Evolutionary conservation across 1,140 invertebrate species (phyloP), one percentile per base, ranked within the genome.

Genomic region (Diachasma alloeum): DNA sequence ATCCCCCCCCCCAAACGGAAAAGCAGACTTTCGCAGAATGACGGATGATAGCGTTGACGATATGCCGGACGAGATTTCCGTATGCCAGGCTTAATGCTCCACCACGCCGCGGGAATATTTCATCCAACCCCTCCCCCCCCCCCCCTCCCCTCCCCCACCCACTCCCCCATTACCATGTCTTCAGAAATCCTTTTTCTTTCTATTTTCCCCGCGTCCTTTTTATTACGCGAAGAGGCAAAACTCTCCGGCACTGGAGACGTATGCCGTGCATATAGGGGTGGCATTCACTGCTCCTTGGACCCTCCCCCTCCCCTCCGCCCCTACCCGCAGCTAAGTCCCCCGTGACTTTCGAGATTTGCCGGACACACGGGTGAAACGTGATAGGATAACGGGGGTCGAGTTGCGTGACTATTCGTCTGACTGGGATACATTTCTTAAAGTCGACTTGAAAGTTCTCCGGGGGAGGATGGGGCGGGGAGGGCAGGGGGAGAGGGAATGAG

Each of bases 311-410:
- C n/a, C n/a, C n/a, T n/a, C n/a, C n/a, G n/a, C n/a, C n/a, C n/a
- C n/a, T n/a, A n/a, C n/a, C 0, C 48, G 15, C 10, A 2, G 10
- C 44, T n/a, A 11, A 11, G 44, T 19, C 48, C 9, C n/a, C 70
- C 71, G 39, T 46, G 71, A 53, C 68, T 78, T 66, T 53, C 68
- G 80, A 81, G 79, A 81, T 81, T 81, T 81, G 75, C 75, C 79
- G 80, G 80, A 81, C 80, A 77, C 74, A 81, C 74, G 78, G 78
- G 59, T 74, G 72, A 78, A 67, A 81, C 80, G 80, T 81, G 80
- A 81, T 75, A 69, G 73, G 78, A 81, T 79, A 74, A 72, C 48
- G 36, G 75, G 53, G 26, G 42, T 48, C 31, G 31, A 53, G 17
- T 42, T 42, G 39, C 39, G 39, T 42, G 48, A 53, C 48, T 53